Conservation (phyloP, 2,797 vertebrate genomes). For the Sebastes minor region DNA sequence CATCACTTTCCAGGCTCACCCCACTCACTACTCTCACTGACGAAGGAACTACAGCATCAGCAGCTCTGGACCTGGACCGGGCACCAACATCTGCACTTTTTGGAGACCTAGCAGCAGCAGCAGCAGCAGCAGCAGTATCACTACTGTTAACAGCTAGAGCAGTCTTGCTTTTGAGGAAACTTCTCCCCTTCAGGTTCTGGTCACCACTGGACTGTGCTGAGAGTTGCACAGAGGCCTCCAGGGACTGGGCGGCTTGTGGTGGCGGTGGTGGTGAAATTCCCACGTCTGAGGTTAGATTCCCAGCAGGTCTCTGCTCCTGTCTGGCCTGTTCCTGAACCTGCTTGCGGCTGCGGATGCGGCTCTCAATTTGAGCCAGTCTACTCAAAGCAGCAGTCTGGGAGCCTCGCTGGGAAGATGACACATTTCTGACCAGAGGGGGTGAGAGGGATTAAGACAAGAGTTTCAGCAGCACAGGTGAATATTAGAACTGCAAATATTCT, state of each 20-base stretch:
- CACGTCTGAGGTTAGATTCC: neutral
- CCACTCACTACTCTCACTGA: neutral
- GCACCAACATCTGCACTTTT: neutral
- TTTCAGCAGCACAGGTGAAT: neutral
- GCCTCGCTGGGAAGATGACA: conserved; percentile 31
- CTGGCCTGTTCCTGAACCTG: neutral
- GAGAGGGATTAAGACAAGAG: neutral
- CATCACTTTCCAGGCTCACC: conserved; percentile 79
- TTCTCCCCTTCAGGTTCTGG: conserved; percentile 15
- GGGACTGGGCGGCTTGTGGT: neutral
- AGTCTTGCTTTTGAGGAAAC: conserved; percentile 77
- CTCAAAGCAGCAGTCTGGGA: conserved; percentile 73
- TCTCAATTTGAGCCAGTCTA: conserved; percentile 82
- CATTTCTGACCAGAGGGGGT: conserved; percentile 32
- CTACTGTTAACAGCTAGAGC: neutral
- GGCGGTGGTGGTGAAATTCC: neutral
- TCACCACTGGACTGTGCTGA: conserved; percentile 47
- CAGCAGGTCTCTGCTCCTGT: neutral
- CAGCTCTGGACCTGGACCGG: conserved; percentile 2
- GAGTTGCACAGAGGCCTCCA: neutral
- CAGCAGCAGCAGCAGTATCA: too few species aligned
- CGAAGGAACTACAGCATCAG: neutral
- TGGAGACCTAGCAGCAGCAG: neutral
- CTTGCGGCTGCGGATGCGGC: conserved; percentile 67
- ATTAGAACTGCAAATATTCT: neutral